Conservation (phyloP, 1,140 invertebrate genomes). For the Drosophila rhopaloa region DNA sequence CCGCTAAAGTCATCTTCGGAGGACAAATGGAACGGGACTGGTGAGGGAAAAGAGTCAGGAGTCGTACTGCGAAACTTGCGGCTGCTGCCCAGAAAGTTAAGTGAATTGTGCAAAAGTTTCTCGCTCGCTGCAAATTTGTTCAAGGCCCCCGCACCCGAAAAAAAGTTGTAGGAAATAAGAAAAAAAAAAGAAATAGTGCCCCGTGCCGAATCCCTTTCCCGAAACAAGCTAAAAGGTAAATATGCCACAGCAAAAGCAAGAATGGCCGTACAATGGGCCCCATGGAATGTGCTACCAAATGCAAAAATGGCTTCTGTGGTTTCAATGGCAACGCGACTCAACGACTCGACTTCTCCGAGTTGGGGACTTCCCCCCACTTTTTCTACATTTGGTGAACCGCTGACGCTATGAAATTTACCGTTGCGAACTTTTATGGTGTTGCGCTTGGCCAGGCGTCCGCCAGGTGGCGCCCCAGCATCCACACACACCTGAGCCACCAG, state of each 20-base stretch:
- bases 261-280: conserved; percentile 69
- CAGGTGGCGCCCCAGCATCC: conserved; percentile 40
- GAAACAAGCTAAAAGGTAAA: conserved; percentile 68
- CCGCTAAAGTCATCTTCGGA: conserved; percentile 16
- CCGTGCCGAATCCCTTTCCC: conserved; percentile 20
- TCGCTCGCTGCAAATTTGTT: conserved; percentile 74
- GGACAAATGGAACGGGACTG: conserved; percentile 49
- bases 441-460: conserved; percentile 35
- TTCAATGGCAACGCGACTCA: conserved; percentile 68
- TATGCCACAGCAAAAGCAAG: conserved; percentile 55
- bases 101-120: conserved; percentile 80
- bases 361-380: neutral
- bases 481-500: conserved; percentile 41
- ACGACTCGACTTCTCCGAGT: conserved; percentile 8
- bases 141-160: conserved; percentile 49
- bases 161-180: conserved; percentile 50
- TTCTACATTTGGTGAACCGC: conserved; percentile 41
- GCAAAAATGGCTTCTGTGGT: conserved; percentile 78
- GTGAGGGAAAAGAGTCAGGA: conserved; percentile 23
- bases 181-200: conserved; percentile 2
- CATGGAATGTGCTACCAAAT: conserved; percentile 82
- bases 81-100: conserved; percentile 71
- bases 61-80: conserved; percentile 59
- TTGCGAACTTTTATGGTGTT: conserved; percentile 72
- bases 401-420: conserved; percentile 71